A percentile compares a stretch with the other conserved stretches of the same genome.
Conservation (phyloP, 2,113 vertebrate species). For the Neotragus moschatus region DNA sequence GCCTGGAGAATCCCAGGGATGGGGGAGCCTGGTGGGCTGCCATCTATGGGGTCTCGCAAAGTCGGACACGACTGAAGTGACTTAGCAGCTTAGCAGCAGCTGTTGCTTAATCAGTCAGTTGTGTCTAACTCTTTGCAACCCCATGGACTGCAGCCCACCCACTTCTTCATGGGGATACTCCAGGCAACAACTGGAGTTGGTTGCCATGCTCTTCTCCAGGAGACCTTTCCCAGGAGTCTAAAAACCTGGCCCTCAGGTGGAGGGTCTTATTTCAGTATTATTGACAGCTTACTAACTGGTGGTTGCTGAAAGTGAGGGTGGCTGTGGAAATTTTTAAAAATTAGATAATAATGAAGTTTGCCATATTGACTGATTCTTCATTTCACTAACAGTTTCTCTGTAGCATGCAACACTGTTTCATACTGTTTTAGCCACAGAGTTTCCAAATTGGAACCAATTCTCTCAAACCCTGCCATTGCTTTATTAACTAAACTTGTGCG, state of each 20-base stretch:
- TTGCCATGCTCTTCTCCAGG: neutral
- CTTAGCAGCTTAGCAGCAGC: too few species aligned
- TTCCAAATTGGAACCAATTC: neutral
- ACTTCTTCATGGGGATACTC: neutral
- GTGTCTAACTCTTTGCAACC: neutral
- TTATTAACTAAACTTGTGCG: neutral
- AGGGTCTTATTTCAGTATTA: neutral
- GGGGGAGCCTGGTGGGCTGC: too few species aligned
- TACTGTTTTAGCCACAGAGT: neutral
- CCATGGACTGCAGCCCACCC: neutral
- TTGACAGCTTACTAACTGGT: neutral
- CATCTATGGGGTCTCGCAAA: too few species aligned
- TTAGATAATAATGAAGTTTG: neutral
- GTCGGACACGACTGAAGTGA: too few species aligned
- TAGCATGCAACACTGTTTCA: neutral
- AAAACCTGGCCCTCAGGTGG: neutral
- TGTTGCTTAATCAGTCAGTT: neutral
- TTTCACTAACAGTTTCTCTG: neutral
- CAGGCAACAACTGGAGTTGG: neutral
- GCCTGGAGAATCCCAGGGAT: too few species aligned
- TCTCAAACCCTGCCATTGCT: neutral
- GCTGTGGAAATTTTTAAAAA: neutral
- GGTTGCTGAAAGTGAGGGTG: neutral
- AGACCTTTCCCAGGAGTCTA: neutral
- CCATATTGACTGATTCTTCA: neutral